Evolutionary conservation across 1,140 invertebrate species (phyloP).

Genomic region (Drosophila nigromelanica): DNA sequence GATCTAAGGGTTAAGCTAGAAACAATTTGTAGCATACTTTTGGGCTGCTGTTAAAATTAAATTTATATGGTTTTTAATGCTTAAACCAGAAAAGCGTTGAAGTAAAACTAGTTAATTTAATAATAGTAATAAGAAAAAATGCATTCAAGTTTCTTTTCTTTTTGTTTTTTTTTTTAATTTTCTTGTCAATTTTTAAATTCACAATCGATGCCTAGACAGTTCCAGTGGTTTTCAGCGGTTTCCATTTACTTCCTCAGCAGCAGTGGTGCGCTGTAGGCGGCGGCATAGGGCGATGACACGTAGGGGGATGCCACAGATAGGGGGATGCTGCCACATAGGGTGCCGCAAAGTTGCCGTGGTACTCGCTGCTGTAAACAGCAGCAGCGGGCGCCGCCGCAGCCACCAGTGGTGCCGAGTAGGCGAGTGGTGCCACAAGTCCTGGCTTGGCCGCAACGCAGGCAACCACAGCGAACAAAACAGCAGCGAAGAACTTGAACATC

Average conservation of each 20-base stretch:
- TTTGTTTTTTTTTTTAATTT: slow-evolving; percentile 4
- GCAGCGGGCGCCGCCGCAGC: slow-evolving; percentile 38
- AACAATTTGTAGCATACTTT: slow-evolving; percentile 23
- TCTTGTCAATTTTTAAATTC: not conserved
- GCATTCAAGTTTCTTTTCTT: not conserved
- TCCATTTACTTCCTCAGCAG: slow-evolving; percentile 66
- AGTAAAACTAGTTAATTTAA: not conserved
- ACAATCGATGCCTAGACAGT: too few species aligned
- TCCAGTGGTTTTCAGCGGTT: not conserved
- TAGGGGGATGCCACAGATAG: slow-evolving; percentile 62
- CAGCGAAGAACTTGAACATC: slow-evolving; percentile 78
- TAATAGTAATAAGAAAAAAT: not conserved
- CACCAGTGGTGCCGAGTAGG: slow-evolving; percentile 57
- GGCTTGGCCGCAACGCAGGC: slow-evolving; percentile 73
- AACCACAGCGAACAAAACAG: slow-evolving; percentile 67
- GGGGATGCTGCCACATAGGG: slow-evolving; percentile 50
- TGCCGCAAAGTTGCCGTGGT: slow-evolving; percentile 49
- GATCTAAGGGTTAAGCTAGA: slow-evolving; percentile 41
- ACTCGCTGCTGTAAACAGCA: slow-evolving; percentile 53
- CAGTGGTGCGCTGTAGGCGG: slow-evolving; percentile 68
- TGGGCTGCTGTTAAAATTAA: slow-evolving; percentile 15
- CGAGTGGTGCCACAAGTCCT: slow-evolving; percentile 74
- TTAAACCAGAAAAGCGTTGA: not conserved
- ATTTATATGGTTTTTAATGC: too few species aligned
- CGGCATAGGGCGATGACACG: slow-evolving; percentile 64